Base-by-base conservation (phyloP, 2,113 vertebrate species). In the Centropus unirufus region DNA sequence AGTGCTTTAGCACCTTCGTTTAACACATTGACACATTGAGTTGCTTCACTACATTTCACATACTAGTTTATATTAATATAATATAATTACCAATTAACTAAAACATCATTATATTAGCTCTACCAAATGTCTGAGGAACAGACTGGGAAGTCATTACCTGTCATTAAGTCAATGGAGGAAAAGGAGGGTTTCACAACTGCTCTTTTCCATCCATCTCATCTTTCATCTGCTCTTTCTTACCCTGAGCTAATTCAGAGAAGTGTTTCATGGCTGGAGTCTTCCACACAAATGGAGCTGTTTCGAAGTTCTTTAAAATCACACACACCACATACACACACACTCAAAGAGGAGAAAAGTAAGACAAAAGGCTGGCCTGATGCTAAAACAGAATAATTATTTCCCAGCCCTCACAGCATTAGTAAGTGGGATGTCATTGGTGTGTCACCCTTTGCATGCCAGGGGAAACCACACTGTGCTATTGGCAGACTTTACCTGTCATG, bases 21-120 rank as follows among this genome's bases (percentile, higher is more conserved):
- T 67, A 75, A 67, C 23, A 34, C 18, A 39, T 14, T 34, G 49
- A 54, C 36, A 94, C 82, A 91, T 18, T 75, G 84, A 91, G 44
- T 58, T 94, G 89, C 67, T 90, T 92, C 66, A 85, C 44, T 72
- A 59, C 47, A 68, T 96, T 97, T 95, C 91, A 93, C 87, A 94
- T 86, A 72, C 58, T 76, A 68, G 55, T 83, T 88, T 92, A 74
- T 81, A 93, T 93, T 90, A n/a, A 77, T 36, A 66, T 26, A 93
- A 67, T 75, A 91, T 75, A 91, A 89, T 69, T 82, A 42, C 79
- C 23, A 40, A 91, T 78, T 72, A 73, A 77, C 61, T 83, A 61
- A 67, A 93, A 90, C 29, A 6, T 23, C 58, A 70, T 73, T n/a
- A 21, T 23, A 27, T 70, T 86, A 87, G 46, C 55, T 67, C 12